Evolutionary conservation across 1,140 invertebrate species (phyloP), one percentile per base, ranked within the genome.

Genomic region (Chironomus striatipennis): DNA sequence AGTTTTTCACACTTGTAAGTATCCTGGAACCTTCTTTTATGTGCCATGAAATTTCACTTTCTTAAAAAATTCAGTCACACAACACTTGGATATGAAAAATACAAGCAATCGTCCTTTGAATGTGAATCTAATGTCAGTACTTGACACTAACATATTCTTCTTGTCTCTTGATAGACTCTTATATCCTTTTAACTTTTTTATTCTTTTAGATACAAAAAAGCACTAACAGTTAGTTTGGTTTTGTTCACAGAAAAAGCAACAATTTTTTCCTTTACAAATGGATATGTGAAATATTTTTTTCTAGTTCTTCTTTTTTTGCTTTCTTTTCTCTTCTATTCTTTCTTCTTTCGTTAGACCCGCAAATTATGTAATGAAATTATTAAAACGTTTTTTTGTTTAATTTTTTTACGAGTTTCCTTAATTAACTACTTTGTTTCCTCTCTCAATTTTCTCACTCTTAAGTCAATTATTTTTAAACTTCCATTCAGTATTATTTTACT

Each of bases 341-440:
- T n/a, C 47, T 15, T 4, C n/a, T 15, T 57, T 57, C n/a, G 12
- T 57, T 57, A 15, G 47, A 57, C 12, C 47, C 47, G n/a, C 12
- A 57, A 57, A 57, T 57, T 57, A 57, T 57, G 47, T 57, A 57
- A 57, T 57, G 47, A 57, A n/a, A 57, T 57, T 57, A 57, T 57
- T 57, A 57, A 57, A 57, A 15, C 15, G 47, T 57, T 57, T 57
- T 57, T n/a, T 10, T 15, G 1, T 57, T 57, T 12, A 4, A 47
- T 57, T 57, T 15, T 57, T 15, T 10, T 15, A 34, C n/a, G n/a
- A 57, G n/a, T 15, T n/a, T 57, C 47, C 47, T 57, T 57, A 57
- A 57, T 57, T 57, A 57, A 57, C 12, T 57, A 5, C 12, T n/a
- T n/a, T 57, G 43, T 47, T 57, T 57, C 12, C n/a, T 57, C 47